A percentile compares a stretch with the other conserved stretches of the same genome.
Conservation (phyloP, 2,797 vertebrate genomes). For the Paramormyrops hopkinsi region DNA sequence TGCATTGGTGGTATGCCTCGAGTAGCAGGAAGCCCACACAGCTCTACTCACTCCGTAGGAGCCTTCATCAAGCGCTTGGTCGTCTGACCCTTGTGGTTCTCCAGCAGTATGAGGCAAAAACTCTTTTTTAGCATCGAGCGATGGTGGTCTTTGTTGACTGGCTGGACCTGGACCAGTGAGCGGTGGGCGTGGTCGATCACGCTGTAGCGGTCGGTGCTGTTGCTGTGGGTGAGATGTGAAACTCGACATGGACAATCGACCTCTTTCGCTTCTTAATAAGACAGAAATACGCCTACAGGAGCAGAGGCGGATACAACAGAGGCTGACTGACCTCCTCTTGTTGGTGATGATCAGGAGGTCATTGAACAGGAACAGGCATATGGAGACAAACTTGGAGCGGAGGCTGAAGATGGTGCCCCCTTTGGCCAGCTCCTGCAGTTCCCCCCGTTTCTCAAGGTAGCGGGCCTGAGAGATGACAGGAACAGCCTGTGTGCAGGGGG, state of each 20-base stretch:
- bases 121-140: slow-evolving; percentile 39
- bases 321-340: slow-evolving; percentile 56
- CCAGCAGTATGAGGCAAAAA: slow-evolving; percentile 59
- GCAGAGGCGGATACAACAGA: not conserved
- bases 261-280: not conserved
- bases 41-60: slow-evolving; percentile 53
- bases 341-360: slow-evolving; percentile 64
- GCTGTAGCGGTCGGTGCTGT: slow-evolving; percentile 53
- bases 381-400: slow-evolving; percentile 53
- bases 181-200: slow-evolving; percentile 63
- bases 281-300: not conserved
- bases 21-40: not conserved
- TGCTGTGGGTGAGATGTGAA: not conserved
- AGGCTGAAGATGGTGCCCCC: slow-evolving; percentile 59
- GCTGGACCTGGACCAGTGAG: slow-evolving; percentile 56
- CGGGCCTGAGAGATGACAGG: slow-evolving; percentile 65
- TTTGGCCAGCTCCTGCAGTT: slow-evolving; percentile 58
- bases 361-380: slow-evolving; percentile 68
- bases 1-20: too few relatives aligned
- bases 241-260: not conserved
- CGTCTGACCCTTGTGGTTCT: slow-evolving; percentile 58
- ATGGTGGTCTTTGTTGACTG: slow-evolving; percentile 1
- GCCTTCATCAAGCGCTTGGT: slow-evolving; percentile 55
- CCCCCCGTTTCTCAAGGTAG: slow-evolving; percentile 62
- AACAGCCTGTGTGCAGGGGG: slow-evolving; percentile 48